Evolutionary conservation across 2,888 invertebrate genomes (phyloP).

Genomic region (Papilio gigon): DNA sequence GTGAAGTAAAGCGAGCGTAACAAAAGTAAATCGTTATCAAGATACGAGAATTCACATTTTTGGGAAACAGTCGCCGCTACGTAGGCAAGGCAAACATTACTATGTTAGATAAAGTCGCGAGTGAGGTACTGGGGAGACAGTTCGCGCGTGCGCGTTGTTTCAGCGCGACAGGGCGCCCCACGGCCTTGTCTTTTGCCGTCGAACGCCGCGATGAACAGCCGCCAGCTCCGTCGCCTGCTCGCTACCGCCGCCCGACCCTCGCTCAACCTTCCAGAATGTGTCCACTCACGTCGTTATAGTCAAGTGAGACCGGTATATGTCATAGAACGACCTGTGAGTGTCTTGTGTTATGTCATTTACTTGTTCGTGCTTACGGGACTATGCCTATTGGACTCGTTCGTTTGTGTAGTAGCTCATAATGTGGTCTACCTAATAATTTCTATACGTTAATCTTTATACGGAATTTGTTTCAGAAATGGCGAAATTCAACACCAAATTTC

Average conservation of each 20-base stretch:
- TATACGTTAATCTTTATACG: neutral
- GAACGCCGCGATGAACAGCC: slow-evolving; percentile 64
- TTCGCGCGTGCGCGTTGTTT: slow-evolving; percentile 72
- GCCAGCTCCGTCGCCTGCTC: slow-evolving; percentile 69
- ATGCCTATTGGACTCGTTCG: slow-evolving; percentile 1
- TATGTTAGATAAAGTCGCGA: slow-evolving; percentile 61
- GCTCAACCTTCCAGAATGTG: slow-evolving; percentile 54
- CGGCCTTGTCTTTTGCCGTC: slow-evolving; percentile 50
- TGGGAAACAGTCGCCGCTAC: slow-evolving; percentile 51
- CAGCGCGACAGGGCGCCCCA: slow-evolving; percentile 59
- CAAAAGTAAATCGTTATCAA: slow-evolving; percentile 18
- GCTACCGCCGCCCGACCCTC: slow-evolving; percentile 54
- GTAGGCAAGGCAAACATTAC: slow-evolving; percentile 61
- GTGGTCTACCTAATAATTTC: neutral
- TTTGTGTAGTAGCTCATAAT: slow-evolving; percentile 1
- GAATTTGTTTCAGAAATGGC: slow-evolving; percentile 75
- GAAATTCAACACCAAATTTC: slow-evolving; percentile 75
- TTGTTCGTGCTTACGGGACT: neutral
- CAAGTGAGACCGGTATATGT: slow-evolving; percentile 78
- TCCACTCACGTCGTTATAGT: slow-evolving; percentile 67
- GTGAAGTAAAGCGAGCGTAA: slow-evolving; percentile 6
- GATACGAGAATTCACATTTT: slow-evolving; percentile 19
- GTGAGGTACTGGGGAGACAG: slow-evolving; percentile 59
- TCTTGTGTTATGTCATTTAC: slow-evolving; percentile 53
- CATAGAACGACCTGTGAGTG: slow-evolving; percentile 74